Evolutionary conservation across 2,888 invertebrate species (phyloP).

Genomic region (Catocala sponsa): DNA sequence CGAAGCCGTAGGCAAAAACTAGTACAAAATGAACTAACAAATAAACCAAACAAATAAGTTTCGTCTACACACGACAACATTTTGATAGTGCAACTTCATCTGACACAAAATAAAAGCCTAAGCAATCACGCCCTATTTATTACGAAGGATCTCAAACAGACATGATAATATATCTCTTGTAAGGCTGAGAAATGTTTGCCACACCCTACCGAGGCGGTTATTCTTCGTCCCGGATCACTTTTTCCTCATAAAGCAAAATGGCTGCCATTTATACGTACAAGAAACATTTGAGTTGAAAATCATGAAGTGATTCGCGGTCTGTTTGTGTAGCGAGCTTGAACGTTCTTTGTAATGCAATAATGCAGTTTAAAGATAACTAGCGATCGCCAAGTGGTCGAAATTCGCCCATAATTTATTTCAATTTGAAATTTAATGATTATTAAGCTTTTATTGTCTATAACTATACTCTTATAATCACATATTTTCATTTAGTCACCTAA

Average conservation of each 20-base stretch:
- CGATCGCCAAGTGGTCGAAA: too few species aligned
- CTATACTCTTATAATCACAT: too few species aligned
- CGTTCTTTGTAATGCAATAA: too few species aligned
- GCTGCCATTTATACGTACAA: conserved; percentile 57
- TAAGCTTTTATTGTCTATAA: too few species aligned
- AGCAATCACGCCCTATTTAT: conserved; percentile 52
- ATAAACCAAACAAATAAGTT: neutral
- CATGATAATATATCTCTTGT: conserved; percentile 49
- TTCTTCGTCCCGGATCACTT: conserved; percentile 62
- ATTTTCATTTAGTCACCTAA: too few species aligned
- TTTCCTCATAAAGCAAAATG: conserved; percentile 68
- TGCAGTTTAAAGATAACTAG: too few species aligned
- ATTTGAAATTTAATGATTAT: too few species aligned
- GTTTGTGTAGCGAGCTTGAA: conserved; percentile 10
- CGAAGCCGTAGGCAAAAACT: too few species aligned
- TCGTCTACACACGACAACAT: neutral
- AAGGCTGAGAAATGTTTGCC: conserved; percentile 42
- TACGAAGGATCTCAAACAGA: conserved; percentile 42
- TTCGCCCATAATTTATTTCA: too few species aligned
- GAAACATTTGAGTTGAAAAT: conserved; percentile 39
- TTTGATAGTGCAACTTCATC: conserved; percentile 7
- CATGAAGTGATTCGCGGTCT: conserved; percentile 34
- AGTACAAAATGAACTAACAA: too few species aligned
- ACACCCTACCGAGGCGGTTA: conserved; percentile 49
- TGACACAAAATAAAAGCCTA: conserved; percentile 32